These are phyloP conservation scores for Meta bourneti DNA, from an alignment of 2,888 invertebrate species.

Conservation along the genomic window DNA sequence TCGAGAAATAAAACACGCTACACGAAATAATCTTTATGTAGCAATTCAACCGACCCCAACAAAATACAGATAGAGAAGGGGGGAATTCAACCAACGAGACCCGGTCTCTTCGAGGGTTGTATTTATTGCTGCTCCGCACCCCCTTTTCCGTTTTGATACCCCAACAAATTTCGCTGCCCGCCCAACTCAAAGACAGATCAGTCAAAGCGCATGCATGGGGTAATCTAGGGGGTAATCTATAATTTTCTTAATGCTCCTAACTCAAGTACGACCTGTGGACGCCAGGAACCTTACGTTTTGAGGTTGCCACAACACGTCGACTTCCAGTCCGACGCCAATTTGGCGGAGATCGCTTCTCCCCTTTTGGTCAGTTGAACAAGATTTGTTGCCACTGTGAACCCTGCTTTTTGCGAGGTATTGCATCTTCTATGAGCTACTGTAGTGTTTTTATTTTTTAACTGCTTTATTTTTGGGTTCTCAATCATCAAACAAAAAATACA, in stretches of 20 bases:
- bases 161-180: slow-evolving; percentile 69
- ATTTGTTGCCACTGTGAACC: background rate
- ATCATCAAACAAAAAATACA: no score
- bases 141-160: slow-evolving; percentile 72
- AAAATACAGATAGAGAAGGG: slow-evolving; percentile 46
- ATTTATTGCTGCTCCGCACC: slow-evolving; percentile 59
- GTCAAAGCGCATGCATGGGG: slow-evolving; percentile 76
- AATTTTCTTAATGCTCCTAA: slow-evolving; percentile 76
- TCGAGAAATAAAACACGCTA: slow-evolving; percentile 49
- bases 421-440: background rate
- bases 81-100: slow-evolving; percentile 26
- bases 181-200: slow-evolving; percentile 75
- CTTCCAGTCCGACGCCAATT: slow-evolving; percentile 39
- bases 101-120: slow-evolving; percentile 12
- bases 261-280: slow-evolving; percentile 72
- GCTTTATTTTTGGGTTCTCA: no score
- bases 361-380: background rate
- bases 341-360: slow-evolving; percentile 35
- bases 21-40: slow-evolving; percentile 67
- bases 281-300: slow-evolving; percentile 60
- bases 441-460: no score
- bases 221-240: slow-evolving; percentile 75
- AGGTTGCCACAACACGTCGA: slow-evolving; percentile 42
- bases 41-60: slow-evolving; percentile 62
- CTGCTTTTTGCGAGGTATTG: background rate